These are phyloP conservation scores for Globodera rostochiensis DNA, from an alignment of 1,140 invertebrate genomes.

Conservation along the genomic window DNA sequence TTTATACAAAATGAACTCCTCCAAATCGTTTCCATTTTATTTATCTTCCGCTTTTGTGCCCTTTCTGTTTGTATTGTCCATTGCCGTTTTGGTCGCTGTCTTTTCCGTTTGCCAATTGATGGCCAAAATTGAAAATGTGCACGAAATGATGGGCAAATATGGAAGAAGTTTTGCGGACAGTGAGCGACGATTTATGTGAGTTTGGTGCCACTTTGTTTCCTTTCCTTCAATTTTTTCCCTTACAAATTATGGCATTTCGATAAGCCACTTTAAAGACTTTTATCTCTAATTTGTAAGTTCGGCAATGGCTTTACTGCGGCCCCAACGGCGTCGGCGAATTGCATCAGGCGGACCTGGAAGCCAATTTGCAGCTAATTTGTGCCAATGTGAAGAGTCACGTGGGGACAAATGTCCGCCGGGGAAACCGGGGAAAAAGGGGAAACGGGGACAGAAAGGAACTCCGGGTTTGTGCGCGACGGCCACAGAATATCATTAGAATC, in stretches of 20 bases:
- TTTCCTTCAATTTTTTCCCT: too few species aligned
- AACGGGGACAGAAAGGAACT: neutral
- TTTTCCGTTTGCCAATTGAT: conserved; percentile 8
- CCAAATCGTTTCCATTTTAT: too few species aligned
- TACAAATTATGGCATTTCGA: too few species aligned
- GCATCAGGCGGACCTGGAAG: neutral
- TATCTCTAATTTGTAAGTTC: neutral
- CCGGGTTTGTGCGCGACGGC: neutral
- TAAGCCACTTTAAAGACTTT: too few species aligned
- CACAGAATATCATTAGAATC: neutral
- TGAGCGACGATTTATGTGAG: conserved; percentile 9
- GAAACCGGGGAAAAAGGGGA: conserved; percentile 7
- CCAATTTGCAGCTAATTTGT: neutral
- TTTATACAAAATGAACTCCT: neutral
- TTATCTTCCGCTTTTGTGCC: neutral
- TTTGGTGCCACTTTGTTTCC: neutral
- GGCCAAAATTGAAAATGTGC: conserved; percentile 11
- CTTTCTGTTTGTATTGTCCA: neutral
- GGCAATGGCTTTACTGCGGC: neutral
- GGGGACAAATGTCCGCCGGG: conserved; percentile 2
- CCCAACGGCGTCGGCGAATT: neutral
- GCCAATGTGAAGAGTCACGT: neutral
- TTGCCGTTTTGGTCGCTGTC: neutral
- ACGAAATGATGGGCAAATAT: conserved; percentile 4
- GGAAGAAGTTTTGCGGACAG: neutral